Conservation (phyloP, 2,113 vertebrate species). For the Bolborhynchus lineola region DNA sequence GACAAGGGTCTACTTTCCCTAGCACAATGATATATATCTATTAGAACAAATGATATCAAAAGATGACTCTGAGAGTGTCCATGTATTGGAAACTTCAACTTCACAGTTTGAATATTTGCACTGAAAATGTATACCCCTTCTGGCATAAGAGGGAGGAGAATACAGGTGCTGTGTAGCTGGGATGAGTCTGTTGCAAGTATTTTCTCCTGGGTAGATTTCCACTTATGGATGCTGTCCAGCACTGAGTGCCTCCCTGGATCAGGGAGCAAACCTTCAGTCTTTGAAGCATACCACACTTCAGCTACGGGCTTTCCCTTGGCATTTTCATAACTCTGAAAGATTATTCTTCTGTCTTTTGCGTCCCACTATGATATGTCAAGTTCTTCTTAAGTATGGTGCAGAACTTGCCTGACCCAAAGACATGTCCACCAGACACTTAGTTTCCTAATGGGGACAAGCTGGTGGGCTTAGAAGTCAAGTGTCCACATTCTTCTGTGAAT, state of each 20-base stretch:
- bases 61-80: neutral
- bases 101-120: neutral
- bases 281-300: neutral
- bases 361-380: neutral
- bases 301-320: neutral
- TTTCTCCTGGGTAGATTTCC: neutral
- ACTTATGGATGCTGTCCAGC: neutral
- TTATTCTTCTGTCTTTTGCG: neutral
- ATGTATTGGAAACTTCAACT: neutral
- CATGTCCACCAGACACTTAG: neutral
- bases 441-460: neutral
- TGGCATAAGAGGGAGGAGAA: neutral
- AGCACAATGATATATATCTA: neutral
- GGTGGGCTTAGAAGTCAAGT: neutral
- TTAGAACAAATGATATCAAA: neutral
- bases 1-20: neutral
- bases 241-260: neutral
- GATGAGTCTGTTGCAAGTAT: neutral
- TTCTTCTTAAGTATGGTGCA: neutral
- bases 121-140: neutral
- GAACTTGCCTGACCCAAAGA: neutral
- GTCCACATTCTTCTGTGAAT: neutral
- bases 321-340: neutral
- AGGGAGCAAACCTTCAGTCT: neutral
- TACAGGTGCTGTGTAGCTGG: neutral